Evolutionary conservation across 2,888 invertebrate species (phyloP).

Genomic region (Auanema sp.): DNA sequence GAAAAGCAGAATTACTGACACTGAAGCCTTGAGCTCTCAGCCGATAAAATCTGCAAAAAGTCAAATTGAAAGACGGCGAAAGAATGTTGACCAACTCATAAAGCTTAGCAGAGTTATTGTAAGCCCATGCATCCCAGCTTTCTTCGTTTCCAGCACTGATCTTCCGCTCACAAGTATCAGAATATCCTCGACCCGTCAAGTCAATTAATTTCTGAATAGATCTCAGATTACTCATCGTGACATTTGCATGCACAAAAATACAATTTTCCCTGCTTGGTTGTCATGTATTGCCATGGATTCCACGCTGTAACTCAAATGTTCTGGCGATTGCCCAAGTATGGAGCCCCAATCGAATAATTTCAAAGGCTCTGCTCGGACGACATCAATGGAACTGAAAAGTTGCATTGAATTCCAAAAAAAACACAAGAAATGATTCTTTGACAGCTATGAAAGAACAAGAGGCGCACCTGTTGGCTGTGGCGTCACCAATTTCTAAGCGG

Average conservation of each 20-base stretch:
- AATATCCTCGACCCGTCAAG: constrained; percentile 25
- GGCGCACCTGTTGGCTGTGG: constrained; percentile 22
- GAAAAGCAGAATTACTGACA: constrained; percentile 6
- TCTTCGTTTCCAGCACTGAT: constrained; percentile 21
- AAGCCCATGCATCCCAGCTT: constrained; percentile 24
- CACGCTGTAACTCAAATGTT: constrained; percentile 26
- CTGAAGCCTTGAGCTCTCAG: constrained; percentile 30
- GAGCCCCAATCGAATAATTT: constrained; percentile 32
- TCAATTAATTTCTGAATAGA: constrained; percentile 32
- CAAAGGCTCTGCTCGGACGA: constrained; percentile 29
- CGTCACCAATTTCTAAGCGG: constrained; percentile 41
- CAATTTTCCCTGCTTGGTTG: constrained; percentile 26
- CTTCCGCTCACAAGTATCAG: constrained; percentile 32
- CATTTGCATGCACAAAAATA: constrained; percentile 5
- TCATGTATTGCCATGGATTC: constrained; percentile 33
- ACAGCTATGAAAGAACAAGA: neutral
- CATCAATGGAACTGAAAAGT: constrained; percentile 23
- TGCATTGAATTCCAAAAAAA: neutral
- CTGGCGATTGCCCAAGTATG: constrained; percentile 10
- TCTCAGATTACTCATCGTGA: neutral
- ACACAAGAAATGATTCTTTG: no score
- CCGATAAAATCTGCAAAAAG: constrained; percentile 30
- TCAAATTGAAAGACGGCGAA: constrained; percentile 1
- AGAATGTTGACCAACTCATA: constrained; percentile 19
- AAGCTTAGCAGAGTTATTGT: constrained; percentile 1